Evolutionary conservation across 2,888 invertebrate species (phyloP).

Genomic region (Spodoptera exigua): DNA sequence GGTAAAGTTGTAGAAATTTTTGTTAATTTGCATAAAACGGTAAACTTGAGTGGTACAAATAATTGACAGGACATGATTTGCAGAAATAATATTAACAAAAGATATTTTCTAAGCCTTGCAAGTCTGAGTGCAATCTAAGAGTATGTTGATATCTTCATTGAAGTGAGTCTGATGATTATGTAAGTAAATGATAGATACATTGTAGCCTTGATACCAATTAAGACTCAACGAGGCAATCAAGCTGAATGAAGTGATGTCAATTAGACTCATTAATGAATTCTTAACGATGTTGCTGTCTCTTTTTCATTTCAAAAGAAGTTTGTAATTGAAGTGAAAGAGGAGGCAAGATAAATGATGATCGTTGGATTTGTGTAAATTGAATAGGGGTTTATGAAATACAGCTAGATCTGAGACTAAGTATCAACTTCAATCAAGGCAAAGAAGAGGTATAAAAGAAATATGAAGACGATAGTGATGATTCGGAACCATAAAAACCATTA

Average conservation of each 20-base stretch:
- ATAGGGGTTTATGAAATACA: conserved; percentile 15
- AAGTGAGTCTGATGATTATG: conserved; percentile 42
- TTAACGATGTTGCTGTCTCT: conserved; percentile 58
- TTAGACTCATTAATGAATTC: conserved; percentile 61
- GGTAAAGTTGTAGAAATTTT: not conserved
- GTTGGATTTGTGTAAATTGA: conserved; percentile 28
- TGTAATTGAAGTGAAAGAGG: conserved; percentile 36
- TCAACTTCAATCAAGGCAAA: no score
- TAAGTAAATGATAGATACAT: conserved; percentile 58
- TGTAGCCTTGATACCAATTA: conserved; percentile 60
- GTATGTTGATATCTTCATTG: conserved; percentile 22
- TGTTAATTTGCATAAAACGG: conserved; percentile 6
- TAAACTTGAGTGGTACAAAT: not conserved
- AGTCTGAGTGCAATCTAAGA: conserved; percentile 2
- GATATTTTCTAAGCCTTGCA: not conserved
- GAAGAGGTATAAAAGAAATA: no score
- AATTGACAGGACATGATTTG: conserved; percentile 1
- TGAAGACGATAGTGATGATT: no score
- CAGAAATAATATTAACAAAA: not conserved
- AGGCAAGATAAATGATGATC: conserved; percentile 27
- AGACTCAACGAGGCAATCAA: conserved; percentile 59
- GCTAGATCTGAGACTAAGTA: not conserved
- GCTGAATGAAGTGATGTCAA: conserved; percentile 62
- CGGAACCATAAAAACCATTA: no score
- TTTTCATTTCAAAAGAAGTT: conserved; percentile 56